Base-by-base conservation (phyloP, 2,113 vertebrate species). In the Marmota monax region DNA sequence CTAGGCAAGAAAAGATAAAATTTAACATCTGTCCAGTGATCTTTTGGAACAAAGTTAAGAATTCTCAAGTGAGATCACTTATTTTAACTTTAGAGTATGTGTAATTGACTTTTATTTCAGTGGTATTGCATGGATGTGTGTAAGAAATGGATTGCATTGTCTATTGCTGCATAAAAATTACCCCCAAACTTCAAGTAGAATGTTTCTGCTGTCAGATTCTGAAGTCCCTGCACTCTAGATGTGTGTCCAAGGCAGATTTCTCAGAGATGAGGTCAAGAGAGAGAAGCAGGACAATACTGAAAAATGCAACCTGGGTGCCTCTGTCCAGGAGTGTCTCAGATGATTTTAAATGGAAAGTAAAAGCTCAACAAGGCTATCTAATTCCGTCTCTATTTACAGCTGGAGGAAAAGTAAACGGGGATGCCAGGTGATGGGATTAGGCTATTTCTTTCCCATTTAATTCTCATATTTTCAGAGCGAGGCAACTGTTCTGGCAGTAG, bases 321-420 rank as follows among this genome's bases (percentile, higher is more conserved):
- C n/a, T 61, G 78, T 73, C 74, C 42, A 48, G 17, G 67, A 78
- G 51, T 22, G 4, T 20, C n/a, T 39, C 7, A 37, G 63, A 20
- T 65, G 22, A 23, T 83, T 91, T 72, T 78, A 69, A 91, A 22
- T 82, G 42, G 48, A 76, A 91, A 79, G 23, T 11, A 39, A 85
- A 14, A 45, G 58, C 17, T 37, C 74, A 85, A 61, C 4, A 32
- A 22, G 12, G 27, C 77, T 80, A 20, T 20, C 34, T 70, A 12
- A 85, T 84, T 48, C 22, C 18, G 82, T 83, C 27, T 96, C 3
- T 88, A 32, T 79, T 91, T 65, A 25, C 39, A 45, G 22, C 7
- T 14, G 25, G n/a, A 74, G 17, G 27, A 34, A 90, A 73, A 17
- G 11, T 63, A 69, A 90, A 74, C 4, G 8, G 27, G 6, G 9